A percentile compares a stretch with the other conserved stretches of the same genome.
These are phyloP conservation scores for Rhinophrynus dorsalis DNA, from an alignment of 2,797 vertebrate genomes.

Conservation along the genomic window DNA sequence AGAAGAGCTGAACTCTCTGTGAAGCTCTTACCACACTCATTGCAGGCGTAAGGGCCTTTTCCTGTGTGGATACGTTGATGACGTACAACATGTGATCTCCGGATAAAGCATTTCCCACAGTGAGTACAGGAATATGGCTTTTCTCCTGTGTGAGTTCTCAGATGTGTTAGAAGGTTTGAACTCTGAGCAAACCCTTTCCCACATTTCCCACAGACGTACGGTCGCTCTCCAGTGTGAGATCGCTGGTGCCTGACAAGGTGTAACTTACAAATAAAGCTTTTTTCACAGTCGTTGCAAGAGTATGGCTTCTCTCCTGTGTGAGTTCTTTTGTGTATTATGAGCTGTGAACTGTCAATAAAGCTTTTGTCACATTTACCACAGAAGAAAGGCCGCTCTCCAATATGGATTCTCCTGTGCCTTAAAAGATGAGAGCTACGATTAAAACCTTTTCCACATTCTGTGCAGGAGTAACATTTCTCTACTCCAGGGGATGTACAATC, in stretches of 20 bases:
- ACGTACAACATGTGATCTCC: constrained; percentile 13
- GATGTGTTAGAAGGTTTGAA: constrained; percentile 25
- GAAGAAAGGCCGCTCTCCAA: constrained; percentile 1
- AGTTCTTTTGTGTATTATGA: constrained; percentile 10
- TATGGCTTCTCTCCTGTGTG: constrained; percentile 17
- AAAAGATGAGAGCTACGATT: constrained; percentile 12
- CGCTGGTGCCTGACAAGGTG: constrained; percentile 21
- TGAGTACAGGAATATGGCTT: constrained; percentile 20
- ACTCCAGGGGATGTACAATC: not conserved
- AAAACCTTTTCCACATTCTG: constrained; percentile 7
- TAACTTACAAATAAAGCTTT: constrained; percentile 23
- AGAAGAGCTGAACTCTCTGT: constrained; percentile 26
- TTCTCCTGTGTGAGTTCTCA: constrained; percentile 22
- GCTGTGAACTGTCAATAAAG: constrained; percentile 7
- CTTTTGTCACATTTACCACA: constrained; percentile 19
- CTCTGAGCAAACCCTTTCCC: constrained; percentile 23
- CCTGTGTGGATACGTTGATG: constrained; percentile 30
- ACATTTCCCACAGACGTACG: constrained; percentile 23
- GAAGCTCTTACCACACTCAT: constrained; percentile 27
- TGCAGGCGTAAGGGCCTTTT: constrained; percentile 13
- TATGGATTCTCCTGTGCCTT: constrained; percentile 20
- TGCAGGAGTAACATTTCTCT: not conserved
- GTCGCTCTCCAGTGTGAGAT: constrained; percentile 19
- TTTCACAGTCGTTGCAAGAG: constrained; percentile 7
- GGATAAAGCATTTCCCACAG: constrained; percentile 25